Evolutionary conservation across 2,113 vertebrate species (phyloP), one percentile per base, ranked within the genome.

Genomic region (Pseudois nayaur): DNA sequence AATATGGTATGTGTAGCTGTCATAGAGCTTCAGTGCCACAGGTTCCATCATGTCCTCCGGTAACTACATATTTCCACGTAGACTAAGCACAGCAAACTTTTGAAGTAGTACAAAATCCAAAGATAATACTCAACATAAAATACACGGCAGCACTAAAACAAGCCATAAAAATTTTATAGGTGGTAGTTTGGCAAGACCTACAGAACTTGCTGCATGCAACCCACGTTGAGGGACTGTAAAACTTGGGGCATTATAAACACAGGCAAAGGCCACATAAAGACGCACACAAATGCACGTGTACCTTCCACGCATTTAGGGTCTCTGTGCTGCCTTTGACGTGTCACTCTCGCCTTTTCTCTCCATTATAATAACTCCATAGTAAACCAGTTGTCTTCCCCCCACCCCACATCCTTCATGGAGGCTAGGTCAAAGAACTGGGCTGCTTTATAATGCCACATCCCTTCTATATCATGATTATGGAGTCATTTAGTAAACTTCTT

Each of bases 41-140:
- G 27, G 31, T 11, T 29, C 21, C 29, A 85, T 25, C 4, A 81
- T 87, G 96, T 57, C 89, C 31, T 33, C 60, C 27, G 54, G 13
- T 52, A 96, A 90, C 52, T 55, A 90, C 79, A 64, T 82, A 95
- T 59, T 95, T 93, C 95, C 85, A 1, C 78, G 29, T 0, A 78
- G 62, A 89, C 7, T 76, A 29, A 90, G 12, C n/a, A 79, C 4
- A 52, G 62, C 13, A 64, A 82, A 97, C 9, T 48, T 95, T 52
- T n/a, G 33, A 97, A 93, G 55, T 19, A 85, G 31, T 76, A 55
- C 17, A 36, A 85, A 86, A 94, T 29, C 54, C 84, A 55, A 87
- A 97, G 87, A 94, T 96, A 98, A 96, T 78, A 78, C 21, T 90
- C 89, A 82, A 67, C 48, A 87, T 94, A 95, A 98, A 97, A 96